These are phyloP conservation scores for Panzeria rudis DNA, from an alignment of 2,888 invertebrate species.

Conservation along the genomic window DNA sequence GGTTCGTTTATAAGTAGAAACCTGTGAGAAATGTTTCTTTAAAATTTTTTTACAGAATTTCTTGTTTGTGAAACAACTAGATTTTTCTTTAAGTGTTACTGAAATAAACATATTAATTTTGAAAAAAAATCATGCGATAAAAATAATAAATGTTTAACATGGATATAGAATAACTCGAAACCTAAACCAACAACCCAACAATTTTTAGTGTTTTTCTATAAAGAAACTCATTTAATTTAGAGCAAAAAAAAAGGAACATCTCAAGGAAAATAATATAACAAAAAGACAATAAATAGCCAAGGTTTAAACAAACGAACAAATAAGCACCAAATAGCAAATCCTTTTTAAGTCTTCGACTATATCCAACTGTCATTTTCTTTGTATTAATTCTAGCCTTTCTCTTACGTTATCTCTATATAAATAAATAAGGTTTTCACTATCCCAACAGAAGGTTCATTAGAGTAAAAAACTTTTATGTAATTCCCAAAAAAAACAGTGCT, in stretches of 20 bases:
- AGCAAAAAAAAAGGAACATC: constrained; percentile 6
- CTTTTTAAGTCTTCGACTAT: too few species aligned
- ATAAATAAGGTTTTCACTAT: too few species aligned
- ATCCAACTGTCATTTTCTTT: too few species aligned
- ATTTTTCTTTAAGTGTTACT: constrained; percentile 5
- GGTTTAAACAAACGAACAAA: neutral
- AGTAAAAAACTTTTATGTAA: too few species aligned
- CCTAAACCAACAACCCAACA: neutral
- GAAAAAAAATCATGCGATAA: constrained; percentile 10
- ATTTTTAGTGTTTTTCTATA: neutral
- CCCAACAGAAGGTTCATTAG: too few species aligned
- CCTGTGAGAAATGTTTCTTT: neutral
- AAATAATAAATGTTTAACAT: constrained; percentile 52
- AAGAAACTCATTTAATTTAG: neutral
- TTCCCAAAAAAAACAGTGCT: too few species aligned
- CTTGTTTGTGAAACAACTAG: neutral
- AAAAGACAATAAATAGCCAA: neutral
- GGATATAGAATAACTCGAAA: constrained; percentile 4
- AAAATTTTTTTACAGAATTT: neutral
- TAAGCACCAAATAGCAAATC: too few species aligned
- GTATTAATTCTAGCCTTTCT: too few species aligned
- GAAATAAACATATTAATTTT: neutral
- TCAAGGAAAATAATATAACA: constrained; percentile 14
- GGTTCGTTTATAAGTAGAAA: too few species aligned
- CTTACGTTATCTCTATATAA: too few species aligned